Evolutionary conservation across 2,797 vertebrate genomes (phyloP).

Genomic region (Acanthiza pusilla): DNA sequence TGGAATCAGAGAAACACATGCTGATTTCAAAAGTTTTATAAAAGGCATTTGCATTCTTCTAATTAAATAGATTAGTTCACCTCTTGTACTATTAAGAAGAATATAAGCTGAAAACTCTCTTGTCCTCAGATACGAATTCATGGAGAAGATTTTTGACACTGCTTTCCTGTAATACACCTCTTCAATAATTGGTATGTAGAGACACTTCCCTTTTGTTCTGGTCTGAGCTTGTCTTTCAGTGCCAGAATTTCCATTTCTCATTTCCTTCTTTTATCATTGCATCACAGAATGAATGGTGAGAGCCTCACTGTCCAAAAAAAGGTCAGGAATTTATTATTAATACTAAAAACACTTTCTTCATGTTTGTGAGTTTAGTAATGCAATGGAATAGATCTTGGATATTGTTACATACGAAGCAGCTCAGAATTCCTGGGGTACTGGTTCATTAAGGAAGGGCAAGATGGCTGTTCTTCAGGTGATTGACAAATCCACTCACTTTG

Average conservation of each 20-base stretch:
- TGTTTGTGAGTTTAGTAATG: neutral
- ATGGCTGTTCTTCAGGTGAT: neutral
- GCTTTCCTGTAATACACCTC: neutral
- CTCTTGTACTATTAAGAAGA: neutral
- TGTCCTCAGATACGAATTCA: neutral
- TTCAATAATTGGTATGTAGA: neutral
- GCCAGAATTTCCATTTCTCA: conserved; percentile 12
- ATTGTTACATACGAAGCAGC: neutral
- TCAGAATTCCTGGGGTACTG: neutral
- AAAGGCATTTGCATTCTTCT: neutral
- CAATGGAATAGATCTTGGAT: neutral
- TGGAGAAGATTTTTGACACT: neutral
- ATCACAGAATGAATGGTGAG: neutral
- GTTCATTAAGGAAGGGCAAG: neutral
- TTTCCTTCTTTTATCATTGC: neutral
- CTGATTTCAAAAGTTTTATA: neutral
- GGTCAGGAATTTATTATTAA: neutral
- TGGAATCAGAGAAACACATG: neutral
- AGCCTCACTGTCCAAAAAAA: neutral
- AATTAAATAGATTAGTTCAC: neutral
- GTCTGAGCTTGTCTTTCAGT: neutral
- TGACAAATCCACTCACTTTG: neutral
- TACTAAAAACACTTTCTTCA: neutral
- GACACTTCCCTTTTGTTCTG: neutral
- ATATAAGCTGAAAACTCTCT: neutral